Evolutionary conservation across 2,888 invertebrate species (phyloP).

Genomic region (Macrophya alboannulata): DNA sequence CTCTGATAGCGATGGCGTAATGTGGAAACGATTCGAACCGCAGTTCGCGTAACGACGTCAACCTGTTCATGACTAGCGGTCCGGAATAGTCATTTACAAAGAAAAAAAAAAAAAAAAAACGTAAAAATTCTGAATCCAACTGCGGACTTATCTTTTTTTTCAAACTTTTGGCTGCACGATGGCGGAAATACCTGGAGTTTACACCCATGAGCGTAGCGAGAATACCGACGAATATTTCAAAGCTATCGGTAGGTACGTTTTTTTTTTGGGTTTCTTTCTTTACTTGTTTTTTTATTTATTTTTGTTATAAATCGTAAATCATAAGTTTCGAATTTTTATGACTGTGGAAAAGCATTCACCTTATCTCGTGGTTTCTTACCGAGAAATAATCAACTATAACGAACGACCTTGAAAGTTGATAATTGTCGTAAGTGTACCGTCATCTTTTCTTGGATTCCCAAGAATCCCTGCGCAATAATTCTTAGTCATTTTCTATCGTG

Average conservation of each 20-base stretch:
- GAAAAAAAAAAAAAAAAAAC: not conserved
- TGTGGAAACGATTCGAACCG: not conserved
- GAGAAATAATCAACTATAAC: no score
- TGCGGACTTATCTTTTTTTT: not conserved
- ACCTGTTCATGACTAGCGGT: not conserved
- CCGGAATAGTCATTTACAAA: no score
- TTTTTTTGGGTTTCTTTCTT: not conserved
- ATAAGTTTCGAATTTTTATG: not conserved
- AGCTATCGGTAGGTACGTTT: constrained; percentile 82
- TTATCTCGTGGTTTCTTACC: no score
- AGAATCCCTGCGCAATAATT: not conserved
- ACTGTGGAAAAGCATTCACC: not conserved
- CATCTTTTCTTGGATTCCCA: not conserved
- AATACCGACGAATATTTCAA: constrained; percentile 86
- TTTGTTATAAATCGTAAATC: constrained; percentile 37
- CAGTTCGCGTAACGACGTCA: not conserved
- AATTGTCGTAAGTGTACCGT: not conserved
- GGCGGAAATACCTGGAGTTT: constrained; percentile 84
- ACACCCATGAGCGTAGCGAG: constrained; percentile 85
- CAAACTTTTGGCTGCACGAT: constrained; percentile 66
- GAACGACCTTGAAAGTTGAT: not conserved
- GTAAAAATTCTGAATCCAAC: not conserved
- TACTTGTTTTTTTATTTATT: not conserved
- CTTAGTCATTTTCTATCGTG: not conserved
- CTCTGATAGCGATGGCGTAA: not conserved